Conservation (phyloP, 35 echinoderm and acorn worm species). For the Anneissia japonica region DNA sequence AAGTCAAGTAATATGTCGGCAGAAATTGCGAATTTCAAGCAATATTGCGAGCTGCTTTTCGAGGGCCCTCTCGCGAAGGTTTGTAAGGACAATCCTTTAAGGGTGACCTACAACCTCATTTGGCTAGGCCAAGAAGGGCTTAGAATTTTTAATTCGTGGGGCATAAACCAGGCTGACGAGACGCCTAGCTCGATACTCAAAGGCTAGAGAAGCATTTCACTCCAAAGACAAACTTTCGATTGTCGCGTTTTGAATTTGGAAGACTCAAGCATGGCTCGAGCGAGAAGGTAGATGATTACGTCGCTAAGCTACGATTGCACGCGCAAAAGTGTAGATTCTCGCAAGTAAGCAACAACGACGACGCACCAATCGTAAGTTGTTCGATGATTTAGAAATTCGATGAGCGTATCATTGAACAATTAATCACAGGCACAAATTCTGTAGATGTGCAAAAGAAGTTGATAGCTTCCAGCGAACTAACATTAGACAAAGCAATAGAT, state of each 20-base stretch:
- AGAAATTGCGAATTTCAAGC: too few relatives aligned
- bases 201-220: not conserved
- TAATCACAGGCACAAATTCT: constrained; percentile 18
- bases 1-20: too few relatives aligned
- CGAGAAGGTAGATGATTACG: constrained; percentile 10
- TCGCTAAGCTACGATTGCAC: not conserved
- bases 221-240: constrained; percentile 25
- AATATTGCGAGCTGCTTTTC: too few relatives aligned
- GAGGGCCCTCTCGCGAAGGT: too few relatives aligned
- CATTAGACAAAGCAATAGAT: constrained; percentile 44
- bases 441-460: constrained; percentile 44
- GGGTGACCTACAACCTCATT: not conserved
- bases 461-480: constrained; percentile 26
- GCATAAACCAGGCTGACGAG: not conserved
- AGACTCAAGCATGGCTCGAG: not conserved
- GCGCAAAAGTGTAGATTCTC: constrained; percentile 6
- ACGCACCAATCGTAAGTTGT: too few relatives aligned
- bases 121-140: not conserved
- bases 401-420: constrained; percentile 12
- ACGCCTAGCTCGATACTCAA: not conserved
- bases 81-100: too few relatives aligned
- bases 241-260: not conserved
- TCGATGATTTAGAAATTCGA: constrained; percentile 10
- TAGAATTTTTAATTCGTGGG: not conserved
- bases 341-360: not conserved